These are phyloP conservation scores for Thyatira batis DNA, from an alignment of 2,888 invertebrate genomes.

Conservation along the genomic window DNA sequence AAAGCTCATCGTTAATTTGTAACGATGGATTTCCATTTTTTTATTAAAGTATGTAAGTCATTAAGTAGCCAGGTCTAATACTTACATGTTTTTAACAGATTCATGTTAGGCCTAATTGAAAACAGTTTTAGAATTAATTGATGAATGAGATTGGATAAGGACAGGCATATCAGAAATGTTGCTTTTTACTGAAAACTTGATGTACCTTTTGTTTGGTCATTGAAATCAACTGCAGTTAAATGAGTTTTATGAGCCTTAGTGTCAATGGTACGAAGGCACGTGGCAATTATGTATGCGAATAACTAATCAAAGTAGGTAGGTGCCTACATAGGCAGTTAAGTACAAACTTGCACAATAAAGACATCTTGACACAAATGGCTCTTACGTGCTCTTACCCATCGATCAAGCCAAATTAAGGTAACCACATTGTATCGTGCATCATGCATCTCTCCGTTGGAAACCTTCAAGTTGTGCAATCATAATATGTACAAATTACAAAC, in stretches of 20 bases:
- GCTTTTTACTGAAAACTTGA: neutral
- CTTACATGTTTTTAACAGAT: slow-evolving; percentile 4
- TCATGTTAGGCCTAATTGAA: slow-evolving; percentile 1
- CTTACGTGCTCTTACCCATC: neutral
- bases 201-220: slow-evolving; percentile 11
- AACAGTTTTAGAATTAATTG: neutral
- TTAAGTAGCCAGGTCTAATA: neutral
- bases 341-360: no score
- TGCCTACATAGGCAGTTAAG: neutral
- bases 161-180: neutral
- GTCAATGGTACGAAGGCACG: neutral
- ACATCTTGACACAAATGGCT: neutral
- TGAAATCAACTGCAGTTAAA: slow-evolving; percentile 49
- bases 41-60: slow-evolving; percentile 4
- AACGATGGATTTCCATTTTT: slow-evolving; percentile 16
- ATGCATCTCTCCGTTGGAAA: slow-evolving; percentile 25
- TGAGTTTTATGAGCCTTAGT: neutral
- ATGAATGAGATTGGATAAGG: neutral
- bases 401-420: neutral
- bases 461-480: slow-evolving; percentile 66
- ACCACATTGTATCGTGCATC: slow-evolving; percentile 9
- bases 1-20: slow-evolving; percentile 40
- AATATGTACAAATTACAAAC: slow-evolving; percentile 68
- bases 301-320: neutral
- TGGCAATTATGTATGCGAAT: neutral